These are phyloP conservation scores for Stegana nigrithorax DNA, from an alignment of 2,888 invertebrate genomes.

Conservation along the genomic window DNA sequence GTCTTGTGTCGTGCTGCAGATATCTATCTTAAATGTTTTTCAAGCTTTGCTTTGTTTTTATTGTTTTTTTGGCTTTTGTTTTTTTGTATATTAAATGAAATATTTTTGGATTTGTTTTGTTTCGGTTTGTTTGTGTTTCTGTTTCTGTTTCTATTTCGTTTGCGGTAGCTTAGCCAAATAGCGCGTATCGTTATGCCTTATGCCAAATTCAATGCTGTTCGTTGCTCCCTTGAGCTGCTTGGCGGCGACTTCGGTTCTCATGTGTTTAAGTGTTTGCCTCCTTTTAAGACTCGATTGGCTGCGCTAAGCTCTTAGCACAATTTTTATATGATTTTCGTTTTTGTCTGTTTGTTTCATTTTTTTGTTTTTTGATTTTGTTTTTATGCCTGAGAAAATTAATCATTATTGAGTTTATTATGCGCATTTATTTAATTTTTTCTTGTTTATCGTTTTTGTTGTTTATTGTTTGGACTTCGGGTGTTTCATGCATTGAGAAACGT, in stretches of 20 bases:
- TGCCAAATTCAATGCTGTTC: slow-evolving; percentile 8
- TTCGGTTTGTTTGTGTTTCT: slow-evolving; percentile 30
- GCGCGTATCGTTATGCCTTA: no score
- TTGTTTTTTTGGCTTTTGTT: slow-evolving; percentile 10
- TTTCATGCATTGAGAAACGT: background rate
- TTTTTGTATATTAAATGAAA: slow-evolving; percentile 44
- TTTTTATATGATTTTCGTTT: no score
- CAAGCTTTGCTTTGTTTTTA: slow-evolving; percentile 34
- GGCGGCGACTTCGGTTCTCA: slow-evolving; percentile 27
- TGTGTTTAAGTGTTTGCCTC: no score
- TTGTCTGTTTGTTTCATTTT: no score
- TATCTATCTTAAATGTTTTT: no score
- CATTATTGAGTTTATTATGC: slow-evolving; percentile 39
- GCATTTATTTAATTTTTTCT: slow-evolving; percentile 26
- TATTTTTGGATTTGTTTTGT: slow-evolving; percentile 56
- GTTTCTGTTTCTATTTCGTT: no score
- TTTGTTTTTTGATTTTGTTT: no score
- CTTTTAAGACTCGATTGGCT: no score
- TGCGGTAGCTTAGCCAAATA: no score
- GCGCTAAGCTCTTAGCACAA: no score
- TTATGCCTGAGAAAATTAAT: slow-evolving; percentile 54
- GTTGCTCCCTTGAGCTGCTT: slow-evolving; percentile 6
- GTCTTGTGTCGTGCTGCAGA: background rate
- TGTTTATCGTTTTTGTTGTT: background rate
- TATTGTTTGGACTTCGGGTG: background rate